phyloP scores from a whole-genome alignment of 2,888 invertebrate genomes.

The Pristionchus exspectatus region DNA sequence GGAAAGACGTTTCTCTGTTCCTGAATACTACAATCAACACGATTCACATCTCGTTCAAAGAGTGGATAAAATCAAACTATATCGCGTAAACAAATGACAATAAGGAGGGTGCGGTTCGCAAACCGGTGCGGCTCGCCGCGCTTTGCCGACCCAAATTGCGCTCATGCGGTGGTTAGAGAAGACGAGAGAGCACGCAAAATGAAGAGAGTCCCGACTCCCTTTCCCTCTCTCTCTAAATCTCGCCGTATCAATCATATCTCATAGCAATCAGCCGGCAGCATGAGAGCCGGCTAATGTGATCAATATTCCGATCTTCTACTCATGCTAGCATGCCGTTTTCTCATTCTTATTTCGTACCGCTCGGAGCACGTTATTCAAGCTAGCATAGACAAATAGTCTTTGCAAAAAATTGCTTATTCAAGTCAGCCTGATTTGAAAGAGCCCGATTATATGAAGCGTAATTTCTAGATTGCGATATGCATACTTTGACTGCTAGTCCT shows the following conservation, averaged over 20 bases:
- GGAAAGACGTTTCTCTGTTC: too few relatives aligned
- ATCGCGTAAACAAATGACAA: background rate
- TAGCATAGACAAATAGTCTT: too few relatives aligned
- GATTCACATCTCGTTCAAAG: too few relatives aligned
- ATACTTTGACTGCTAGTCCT: too few relatives aligned
- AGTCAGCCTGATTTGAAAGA: too few relatives aligned
- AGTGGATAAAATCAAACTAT: too few relatives aligned
- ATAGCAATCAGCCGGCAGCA: conserved; percentile 3
- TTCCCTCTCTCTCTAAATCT: background rate
- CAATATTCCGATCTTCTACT: background rate
- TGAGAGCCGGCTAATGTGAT: background rate
- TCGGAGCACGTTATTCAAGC: too few relatives aligned
- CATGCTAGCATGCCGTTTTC: background rate
- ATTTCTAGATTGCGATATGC: too few relatives aligned
- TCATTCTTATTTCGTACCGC: background rate
- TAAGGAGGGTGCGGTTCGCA: background rate
- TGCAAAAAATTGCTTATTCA: too few relatives aligned
- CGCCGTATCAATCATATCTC: conserved; percentile 28
- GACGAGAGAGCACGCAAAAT: background rate
- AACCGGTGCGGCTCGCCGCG: background rate
- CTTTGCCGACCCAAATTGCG: background rate
- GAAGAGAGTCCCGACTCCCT: background rate
- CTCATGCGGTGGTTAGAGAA: background rate
- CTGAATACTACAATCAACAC: too few relatives aligned
- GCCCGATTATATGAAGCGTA: too few relatives aligned